Percentiles rank a stretch among this genome's conserved stretches.
phyloP scores from a whole-genome alignment of 2,888 invertebrate species.

The Cosmia pyralina region DNA sequence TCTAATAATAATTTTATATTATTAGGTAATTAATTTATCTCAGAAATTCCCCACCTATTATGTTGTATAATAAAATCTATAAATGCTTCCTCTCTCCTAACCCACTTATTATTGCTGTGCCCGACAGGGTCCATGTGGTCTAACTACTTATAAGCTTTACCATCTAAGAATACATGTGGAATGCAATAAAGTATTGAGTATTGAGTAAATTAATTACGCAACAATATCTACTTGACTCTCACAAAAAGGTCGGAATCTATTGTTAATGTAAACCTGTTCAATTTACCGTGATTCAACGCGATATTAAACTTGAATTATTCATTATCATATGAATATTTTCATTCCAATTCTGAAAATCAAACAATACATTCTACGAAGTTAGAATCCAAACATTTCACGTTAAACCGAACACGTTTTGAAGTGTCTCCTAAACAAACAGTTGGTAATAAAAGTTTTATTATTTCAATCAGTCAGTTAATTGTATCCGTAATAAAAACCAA shows the following conservation, averaged over 20 bases:
- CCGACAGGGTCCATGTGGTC: too few species aligned
- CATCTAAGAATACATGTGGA: too few species aligned
- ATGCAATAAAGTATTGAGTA: too few species aligned
- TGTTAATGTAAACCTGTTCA: slow-evolving; percentile 16
- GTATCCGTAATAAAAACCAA: slow-evolving; percentile 36
- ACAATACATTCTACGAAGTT: slow-evolving; percentile 9
- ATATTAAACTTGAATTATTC: slow-evolving; percentile 5
- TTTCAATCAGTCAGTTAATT: slow-evolving; percentile 41
- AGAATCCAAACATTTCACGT: slow-evolving; percentile 13
- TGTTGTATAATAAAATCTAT: too few species aligned
- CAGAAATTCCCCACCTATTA: too few species aligned
- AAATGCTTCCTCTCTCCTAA: too few species aligned
- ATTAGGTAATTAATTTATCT: too few species aligned
- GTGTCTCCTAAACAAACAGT: slow-evolving; percentile 9
- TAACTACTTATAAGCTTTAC: too few species aligned
- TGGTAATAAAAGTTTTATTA: slow-evolving; percentile 32
- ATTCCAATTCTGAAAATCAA: slow-evolving; percentile 5
- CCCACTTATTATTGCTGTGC: too few species aligned
- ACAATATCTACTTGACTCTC: neutral
- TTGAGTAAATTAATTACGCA: neutral
- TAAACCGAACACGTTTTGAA: slow-evolving; percentile 18
- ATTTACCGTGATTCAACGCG: slow-evolving; percentile 10
- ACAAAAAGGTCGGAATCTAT: slow-evolving; percentile 16
- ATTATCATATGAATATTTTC: slow-evolving; percentile 5
- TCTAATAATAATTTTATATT: too few species aligned